Evolutionary conservation across 2,888 invertebrate genomes (phyloP).

Genomic region (Cantharis nigra): DNA sequence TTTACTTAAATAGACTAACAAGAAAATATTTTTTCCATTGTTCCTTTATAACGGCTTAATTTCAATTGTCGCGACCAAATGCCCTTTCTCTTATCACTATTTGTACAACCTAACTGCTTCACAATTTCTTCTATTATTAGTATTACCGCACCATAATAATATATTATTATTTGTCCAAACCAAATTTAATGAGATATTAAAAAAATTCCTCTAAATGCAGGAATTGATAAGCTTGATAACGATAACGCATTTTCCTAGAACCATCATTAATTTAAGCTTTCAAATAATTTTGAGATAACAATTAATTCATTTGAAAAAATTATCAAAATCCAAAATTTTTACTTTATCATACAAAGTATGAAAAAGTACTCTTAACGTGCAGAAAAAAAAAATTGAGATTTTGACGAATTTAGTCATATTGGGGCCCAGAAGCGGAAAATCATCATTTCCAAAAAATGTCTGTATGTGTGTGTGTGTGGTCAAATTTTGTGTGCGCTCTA

Average conservation of each 20-base stretch:
- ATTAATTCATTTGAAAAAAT: too few species aligned
- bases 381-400: too few species aligned
- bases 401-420: too few species aligned
- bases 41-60: neutral
- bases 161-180: too few species aligned
- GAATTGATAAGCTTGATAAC: neutral
- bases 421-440: too few species aligned
- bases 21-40: slow-evolving; percentile 10
- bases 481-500: too few species aligned
- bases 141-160: neutral
- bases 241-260: neutral
- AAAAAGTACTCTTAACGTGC: too few species aligned
- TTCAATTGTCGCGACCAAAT: neutral
- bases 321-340: too few species aligned
- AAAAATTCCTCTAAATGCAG: neutral
- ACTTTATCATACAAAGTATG: too few species aligned
- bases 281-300: neutral
- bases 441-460: too few species aligned
- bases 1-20: slow-evolving; percentile 4
- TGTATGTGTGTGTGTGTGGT: too few species aligned
- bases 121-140: neutral
- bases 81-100: neutral
- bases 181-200: neutral
- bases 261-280: neutral
- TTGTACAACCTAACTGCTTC: neutral